phyloP scores from a whole-genome alignment of 2,113 vertebrate genomes.

The Marmota monax region DNA sequence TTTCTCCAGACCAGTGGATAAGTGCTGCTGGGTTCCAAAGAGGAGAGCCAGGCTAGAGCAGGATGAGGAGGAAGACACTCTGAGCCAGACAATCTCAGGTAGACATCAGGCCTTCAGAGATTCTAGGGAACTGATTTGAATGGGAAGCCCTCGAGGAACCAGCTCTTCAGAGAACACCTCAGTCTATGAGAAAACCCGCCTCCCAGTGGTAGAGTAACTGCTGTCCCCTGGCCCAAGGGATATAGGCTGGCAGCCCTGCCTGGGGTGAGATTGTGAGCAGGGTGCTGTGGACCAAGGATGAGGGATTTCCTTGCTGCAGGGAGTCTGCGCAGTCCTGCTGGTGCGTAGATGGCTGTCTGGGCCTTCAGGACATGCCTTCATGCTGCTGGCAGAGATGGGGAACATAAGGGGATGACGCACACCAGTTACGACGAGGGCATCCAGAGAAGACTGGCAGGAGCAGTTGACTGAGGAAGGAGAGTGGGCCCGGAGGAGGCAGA shows the following conservation, averaged over 20 bases:
- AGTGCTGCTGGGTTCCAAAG: not conserved
- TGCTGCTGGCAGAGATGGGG: not conserved
- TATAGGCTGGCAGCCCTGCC: not conserved
- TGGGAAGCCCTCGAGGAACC: not conserved
- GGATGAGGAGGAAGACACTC: not conserved
- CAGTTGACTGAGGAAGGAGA: not conserved
- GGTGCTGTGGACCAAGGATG: not conserved
- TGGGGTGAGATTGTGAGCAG: not conserved
- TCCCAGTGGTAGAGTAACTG: not conserved
- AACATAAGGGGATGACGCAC: rapidly evolving
- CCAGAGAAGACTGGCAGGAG: not conserved
- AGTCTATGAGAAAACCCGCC: not conserved
- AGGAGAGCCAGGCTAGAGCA: not conserved
- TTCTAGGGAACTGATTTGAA: not conserved
- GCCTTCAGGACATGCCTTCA: not conserved
- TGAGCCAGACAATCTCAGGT: not conserved
- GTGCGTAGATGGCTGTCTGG: not conserved
- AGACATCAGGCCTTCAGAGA: not conserved
- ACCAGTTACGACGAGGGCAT: not conserved
- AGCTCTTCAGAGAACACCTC: not conserved
- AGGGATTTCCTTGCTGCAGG: not conserved
- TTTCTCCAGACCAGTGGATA: not conserved
- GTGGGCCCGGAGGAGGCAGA: not conserved
- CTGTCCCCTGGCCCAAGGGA: not conserved
- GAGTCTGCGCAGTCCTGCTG: not conserved